Evolutionary conservation across 2,797 vertebrate genomes (phyloP).

Genomic region (Intellagama lesueurii): DNA sequence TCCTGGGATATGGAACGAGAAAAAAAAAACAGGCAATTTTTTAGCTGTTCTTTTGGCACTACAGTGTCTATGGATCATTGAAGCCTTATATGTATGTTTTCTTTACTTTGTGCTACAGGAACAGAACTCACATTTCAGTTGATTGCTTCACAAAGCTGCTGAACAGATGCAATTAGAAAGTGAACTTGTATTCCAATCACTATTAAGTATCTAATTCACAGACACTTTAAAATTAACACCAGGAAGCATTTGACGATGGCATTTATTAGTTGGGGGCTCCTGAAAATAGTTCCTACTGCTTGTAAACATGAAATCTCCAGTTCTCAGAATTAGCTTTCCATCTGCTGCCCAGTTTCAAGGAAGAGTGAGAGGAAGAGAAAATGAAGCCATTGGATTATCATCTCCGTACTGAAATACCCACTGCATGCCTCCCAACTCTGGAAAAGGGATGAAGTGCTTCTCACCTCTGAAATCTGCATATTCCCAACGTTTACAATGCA

Average conservation of each 20-base stretch:
- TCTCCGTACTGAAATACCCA: not conserved
- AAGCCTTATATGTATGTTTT: not conserved
- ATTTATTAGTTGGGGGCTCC: constrained; percentile 3
- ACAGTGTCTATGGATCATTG: not conserved
- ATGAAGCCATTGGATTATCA: not conserved
- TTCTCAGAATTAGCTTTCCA: not conserved
- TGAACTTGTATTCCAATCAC: not conserved
- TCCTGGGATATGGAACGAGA: constrained; percentile 33
- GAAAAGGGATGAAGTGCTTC: not conserved
- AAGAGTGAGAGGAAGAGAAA: not conserved
- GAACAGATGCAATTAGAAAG: constrained; percentile 40
- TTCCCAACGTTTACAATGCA: not conserved
- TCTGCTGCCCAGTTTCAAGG: not conserved
- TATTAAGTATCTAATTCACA: constrained; percentile 41
- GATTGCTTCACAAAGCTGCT: constrained; percentile 3
- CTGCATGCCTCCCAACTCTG: not conserved
- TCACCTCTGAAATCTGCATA: not conserved
- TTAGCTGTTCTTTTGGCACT: constrained; percentile 11
- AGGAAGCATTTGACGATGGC: constrained; percentile 15
- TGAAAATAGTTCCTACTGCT: constrained; percentile 16
- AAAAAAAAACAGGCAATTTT: constrained; percentile 18
- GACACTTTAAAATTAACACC: not conserved
- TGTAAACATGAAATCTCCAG: not conserved
- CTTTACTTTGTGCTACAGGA: not conserved
- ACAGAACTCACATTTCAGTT: not conserved